Evolutionary conservation across 1,140 invertebrate genomes (phyloP).

Genomic region (Drepana arcuata): DNA sequence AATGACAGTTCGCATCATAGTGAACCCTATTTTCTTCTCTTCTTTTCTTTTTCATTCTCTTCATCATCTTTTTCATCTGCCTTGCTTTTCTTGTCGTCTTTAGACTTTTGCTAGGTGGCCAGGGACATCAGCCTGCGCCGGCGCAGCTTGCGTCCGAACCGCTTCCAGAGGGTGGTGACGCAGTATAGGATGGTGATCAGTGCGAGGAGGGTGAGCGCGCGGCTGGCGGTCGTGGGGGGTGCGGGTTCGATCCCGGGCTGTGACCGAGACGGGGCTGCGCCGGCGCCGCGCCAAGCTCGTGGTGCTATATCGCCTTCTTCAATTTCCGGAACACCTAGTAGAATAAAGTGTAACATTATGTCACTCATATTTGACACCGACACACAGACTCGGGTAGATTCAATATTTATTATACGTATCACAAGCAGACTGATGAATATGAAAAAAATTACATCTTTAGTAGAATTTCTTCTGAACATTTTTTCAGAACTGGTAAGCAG

Average conservation of each 20-base stretch:
- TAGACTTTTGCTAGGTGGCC: constrained; percentile 35
- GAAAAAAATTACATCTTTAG: too few relatives aligned
- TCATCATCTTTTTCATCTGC: too few relatives aligned
- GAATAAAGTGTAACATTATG: too few relatives aligned
- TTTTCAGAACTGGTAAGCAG: too few relatives aligned
- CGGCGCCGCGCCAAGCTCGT: constrained; percentile 46
- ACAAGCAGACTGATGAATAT: too few relatives aligned
- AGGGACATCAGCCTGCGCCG: constrained; percentile 40
- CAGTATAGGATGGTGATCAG: constrained; percentile 32
- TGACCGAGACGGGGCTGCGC: constrained; percentile 31
- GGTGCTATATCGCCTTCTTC: constrained; percentile 50
- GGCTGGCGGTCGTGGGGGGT: constrained; percentile 14
- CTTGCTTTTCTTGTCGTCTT: constrained; percentile 1
- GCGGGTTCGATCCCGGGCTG: constrained; percentile 14
- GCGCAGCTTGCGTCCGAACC: constrained; percentile 43
- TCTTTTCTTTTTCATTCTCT: too few relatives aligned
- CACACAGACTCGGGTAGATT: too few relatives aligned
- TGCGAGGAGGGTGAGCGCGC: constrained; percentile 27
- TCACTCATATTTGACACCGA: too few relatives aligned
- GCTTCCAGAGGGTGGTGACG: constrained; percentile 34
- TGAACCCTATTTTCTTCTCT: too few relatives aligned
- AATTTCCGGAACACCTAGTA: constrained; percentile 44
- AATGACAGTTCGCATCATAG: too few relatives aligned
- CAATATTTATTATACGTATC: too few relatives aligned
- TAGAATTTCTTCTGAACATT: too few relatives aligned